Conservation (phyloP, 1,140 invertebrate genomes). For the Antheraea mylitta region DNA sequence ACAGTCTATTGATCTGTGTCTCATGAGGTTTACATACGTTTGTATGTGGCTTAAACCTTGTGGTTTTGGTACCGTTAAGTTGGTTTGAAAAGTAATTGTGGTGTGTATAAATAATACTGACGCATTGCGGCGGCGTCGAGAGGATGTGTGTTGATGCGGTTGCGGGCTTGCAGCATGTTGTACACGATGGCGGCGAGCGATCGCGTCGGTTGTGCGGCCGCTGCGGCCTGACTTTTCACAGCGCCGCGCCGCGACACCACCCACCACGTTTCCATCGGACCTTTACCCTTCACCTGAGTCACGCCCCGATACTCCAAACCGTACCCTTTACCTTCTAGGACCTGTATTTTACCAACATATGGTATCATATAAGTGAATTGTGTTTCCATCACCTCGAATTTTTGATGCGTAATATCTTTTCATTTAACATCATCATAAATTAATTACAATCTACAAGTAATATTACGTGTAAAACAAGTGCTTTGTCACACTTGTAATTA, state of each 20-base stretch:
- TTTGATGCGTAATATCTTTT: too few species aligned
- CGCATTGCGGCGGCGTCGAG: conserved; percentile 37
- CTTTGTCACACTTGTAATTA: too few species aligned
- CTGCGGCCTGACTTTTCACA: conserved; percentile 70
- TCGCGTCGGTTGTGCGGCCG: conserved; percentile 82
- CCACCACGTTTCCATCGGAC: conserved; percentile 96
- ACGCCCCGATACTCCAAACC: conserved; percentile 87
- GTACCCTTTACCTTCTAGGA: conserved; percentile 86
- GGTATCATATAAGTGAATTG: too few species aligned
- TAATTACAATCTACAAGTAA: too few species aligned
- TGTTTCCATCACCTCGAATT: too few species aligned
- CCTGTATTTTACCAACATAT: conserved; percentile 42
- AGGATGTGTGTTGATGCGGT: conserved; percentile 74
- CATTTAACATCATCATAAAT: too few species aligned
- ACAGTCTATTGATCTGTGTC: too few species aligned
- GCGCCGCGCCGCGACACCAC: conserved; percentile 83
- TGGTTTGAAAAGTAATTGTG: too few species aligned
- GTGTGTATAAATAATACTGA: conserved; percentile 2
- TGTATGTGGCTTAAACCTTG: too few species aligned
- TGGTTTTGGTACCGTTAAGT: too few species aligned
- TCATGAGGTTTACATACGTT: too few species aligned
- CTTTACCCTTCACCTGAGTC: conserved; percentile 96
- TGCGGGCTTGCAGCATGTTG: conserved; percentile 89
- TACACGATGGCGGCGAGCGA: conserved; percentile 93
- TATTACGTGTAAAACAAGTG: too few species aligned